Evolutionary conservation across 1,140 invertebrate species (phyloP).

Genomic region (Dendroctonus ponderosae): DNA sequence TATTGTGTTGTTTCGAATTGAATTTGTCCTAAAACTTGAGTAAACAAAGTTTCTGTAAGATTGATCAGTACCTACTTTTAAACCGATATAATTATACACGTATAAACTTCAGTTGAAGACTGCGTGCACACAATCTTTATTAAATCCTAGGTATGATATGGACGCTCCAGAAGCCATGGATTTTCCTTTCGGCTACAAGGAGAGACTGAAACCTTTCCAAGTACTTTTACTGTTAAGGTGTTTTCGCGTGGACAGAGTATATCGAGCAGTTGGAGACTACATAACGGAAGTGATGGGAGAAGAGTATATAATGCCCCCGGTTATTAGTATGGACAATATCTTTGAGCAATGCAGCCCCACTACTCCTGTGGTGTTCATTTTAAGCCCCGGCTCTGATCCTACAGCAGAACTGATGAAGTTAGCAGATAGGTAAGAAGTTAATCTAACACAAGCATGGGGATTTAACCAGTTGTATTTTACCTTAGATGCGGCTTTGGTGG

Average conservation of each 20-base stretch:
- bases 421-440: conserved; percentile 58
- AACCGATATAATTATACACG: not conserved
- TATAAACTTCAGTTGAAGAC: not conserved
- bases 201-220: conserved; percentile 67
- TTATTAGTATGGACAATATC: conserved; percentile 77
- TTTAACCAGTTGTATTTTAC: not conserved
- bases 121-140: not conserved
- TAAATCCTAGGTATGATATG: conserved; percentile 65
- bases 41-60: no score
- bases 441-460: not conserved
- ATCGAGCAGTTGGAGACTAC: conserved; percentile 74
- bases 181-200: conserved; percentile 69
- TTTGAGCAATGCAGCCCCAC: conserved; percentile 75
- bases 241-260: conserved; percentile 84
- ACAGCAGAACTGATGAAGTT: conserved; percentile 85
- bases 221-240: conserved; percentile 79
- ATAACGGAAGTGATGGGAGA: conserved; percentile 80
- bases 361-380: conserved; percentile 83
- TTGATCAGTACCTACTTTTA: no score
- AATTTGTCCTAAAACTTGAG: no score
- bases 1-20: no score
- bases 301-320: conserved; percentile 80
- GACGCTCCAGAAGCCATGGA: conserved; percentile 70
- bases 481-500: conserved; percentile 61
- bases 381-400: conserved; percentile 86